These are phyloP conservation scores for Protaetia brevitarsis DNA, from an alignment of 1,140 invertebrate species.

Conservation along the genomic window DNA sequence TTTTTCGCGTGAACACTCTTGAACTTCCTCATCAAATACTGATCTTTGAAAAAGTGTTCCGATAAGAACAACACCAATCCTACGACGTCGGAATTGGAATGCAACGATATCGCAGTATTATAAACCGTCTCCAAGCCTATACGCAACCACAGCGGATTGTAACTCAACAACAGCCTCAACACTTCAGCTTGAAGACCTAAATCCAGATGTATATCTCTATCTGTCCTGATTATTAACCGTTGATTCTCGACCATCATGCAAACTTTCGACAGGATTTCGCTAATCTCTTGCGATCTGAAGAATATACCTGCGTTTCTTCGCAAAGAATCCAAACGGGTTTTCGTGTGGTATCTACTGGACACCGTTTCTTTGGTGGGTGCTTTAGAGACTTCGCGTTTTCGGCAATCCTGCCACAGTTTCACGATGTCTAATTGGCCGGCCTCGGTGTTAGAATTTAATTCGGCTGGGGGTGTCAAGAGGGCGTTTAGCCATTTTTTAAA, in stretches of 20 bases:
- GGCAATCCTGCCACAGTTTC: conserved; percentile 68
- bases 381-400: conserved; percentile 58
- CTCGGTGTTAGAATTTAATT: conserved; percentile 49
- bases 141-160: conserved; percentile 88
- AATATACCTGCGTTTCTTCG: conserved; percentile 61
- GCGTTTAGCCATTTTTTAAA: conserved; percentile 88
- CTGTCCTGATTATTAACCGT: conserved; percentile 61
- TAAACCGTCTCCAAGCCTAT: conserved; percentile 86
- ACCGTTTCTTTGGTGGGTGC: conserved; percentile 68
- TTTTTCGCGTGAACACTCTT: conserved; percentile 58
- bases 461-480: conserved; percentile 74
- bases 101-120: conserved; percentile 68
- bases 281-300: conserved; percentile 58
- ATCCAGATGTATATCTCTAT: conserved; percentile 71
- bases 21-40: conserved; percentile 60
- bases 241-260: conserved; percentile 62
- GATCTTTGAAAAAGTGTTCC: conserved; percentile 66
- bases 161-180: conserved; percentile 74
- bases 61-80: conserved; percentile 76
- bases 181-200: conserved; percentile 77
- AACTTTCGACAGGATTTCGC: conserved; percentile 59
- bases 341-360: conserved; percentile 63
- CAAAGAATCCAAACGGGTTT: conserved; percentile 61
- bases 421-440: conserved; percentile 59
- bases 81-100: conserved; percentile 74